Evolutionary conservation across 2,888 invertebrate species (phyloP).

Genomic region (Drosophila koepferae): DNA sequence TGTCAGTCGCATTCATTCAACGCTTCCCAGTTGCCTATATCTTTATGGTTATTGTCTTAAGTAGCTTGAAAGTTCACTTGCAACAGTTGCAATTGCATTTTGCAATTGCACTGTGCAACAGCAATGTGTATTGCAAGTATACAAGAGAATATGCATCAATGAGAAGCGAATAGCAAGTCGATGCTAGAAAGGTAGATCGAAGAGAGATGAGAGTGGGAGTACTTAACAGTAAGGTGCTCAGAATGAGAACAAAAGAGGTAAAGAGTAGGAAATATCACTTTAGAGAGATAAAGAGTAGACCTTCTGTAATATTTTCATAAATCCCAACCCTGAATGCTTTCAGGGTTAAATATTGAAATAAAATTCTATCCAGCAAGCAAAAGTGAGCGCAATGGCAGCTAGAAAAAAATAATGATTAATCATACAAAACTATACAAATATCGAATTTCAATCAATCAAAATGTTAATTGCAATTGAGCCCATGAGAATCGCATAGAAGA

Average conservation of each 20-base stretch:
- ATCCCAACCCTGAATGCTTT: background rate
- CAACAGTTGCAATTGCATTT: constrained; percentile 39
- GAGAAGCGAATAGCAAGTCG: background rate
- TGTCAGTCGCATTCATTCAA: background rate
- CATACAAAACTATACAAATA: background rate
- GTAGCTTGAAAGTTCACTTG: constrained; percentile 28
- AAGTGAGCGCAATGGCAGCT: background rate
- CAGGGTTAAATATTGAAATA: background rate
- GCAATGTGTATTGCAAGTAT: background rate
- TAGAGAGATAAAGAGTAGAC: background rate
- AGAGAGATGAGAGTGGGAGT: background rate
- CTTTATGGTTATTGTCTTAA: constrained; percentile 29
- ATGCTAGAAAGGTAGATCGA: too few species aligned
- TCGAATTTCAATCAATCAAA: constrained; percentile 5
- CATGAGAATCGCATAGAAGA: constrained; percentile 16
- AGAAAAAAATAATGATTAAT: constrained; percentile 2
- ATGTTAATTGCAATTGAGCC: background rate
- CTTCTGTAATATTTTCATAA: background rate
- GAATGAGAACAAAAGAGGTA: background rate
- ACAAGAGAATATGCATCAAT: background rate
- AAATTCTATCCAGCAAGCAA: background rate
- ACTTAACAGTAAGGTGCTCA: background rate
- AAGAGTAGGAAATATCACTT: background rate
- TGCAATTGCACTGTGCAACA: constrained; percentile 39
- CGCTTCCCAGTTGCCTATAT: constrained; percentile 10